Evolutionary conservation across 2,113 vertebrate genomes (phyloP).

Genomic region (Numenius arquata): DNA sequence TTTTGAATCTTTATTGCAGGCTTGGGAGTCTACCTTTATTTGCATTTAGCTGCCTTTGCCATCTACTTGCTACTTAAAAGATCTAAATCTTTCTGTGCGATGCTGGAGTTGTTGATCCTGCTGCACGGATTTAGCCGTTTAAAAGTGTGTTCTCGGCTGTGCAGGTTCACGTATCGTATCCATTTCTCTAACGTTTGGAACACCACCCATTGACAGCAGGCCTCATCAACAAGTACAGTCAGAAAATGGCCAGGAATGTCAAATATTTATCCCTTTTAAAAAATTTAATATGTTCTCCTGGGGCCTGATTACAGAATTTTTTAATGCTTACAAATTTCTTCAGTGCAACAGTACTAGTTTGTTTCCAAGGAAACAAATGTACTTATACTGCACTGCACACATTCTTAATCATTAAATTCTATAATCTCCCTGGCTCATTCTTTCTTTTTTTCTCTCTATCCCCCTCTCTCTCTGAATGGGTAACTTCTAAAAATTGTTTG

Average conservation of each 20-base stretch:
- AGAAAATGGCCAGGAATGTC: slow-evolving; percentile 66
- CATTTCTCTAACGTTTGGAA: neutral
- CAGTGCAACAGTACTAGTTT: slow-evolving; percentile 69
- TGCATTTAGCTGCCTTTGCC: neutral
- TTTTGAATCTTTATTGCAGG: neutral
- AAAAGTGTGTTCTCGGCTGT: neutral
- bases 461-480: slow-evolving; percentile 33
- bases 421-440: slow-evolving; percentile 49
- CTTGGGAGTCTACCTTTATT: neutral
- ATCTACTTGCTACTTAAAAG: neutral
- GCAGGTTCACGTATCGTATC: neutral
- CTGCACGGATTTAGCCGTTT: neutral
- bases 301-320: slow-evolving; percentile 77
- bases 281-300: slow-evolving; percentile 73
- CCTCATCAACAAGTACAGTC: slow-evolving; percentile 59
- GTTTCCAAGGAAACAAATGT: slow-evolving; percentile 79
- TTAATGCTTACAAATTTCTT: slow-evolving; percentile 79
- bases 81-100: neutral
- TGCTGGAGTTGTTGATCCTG: neutral
- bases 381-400: slow-evolving; percentile 63
- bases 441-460: neutral
- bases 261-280: slow-evolving; percentile 78
- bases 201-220: slow-evolving; percentile 50
- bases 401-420: slow-evolving; percentile 74
- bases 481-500: slow-evolving; percentile 63